These are phyloP conservation scores for Cheilosia impressa DNA, from an alignment of 2,888 invertebrate genomes.

Conservation along the genomic window DNA sequence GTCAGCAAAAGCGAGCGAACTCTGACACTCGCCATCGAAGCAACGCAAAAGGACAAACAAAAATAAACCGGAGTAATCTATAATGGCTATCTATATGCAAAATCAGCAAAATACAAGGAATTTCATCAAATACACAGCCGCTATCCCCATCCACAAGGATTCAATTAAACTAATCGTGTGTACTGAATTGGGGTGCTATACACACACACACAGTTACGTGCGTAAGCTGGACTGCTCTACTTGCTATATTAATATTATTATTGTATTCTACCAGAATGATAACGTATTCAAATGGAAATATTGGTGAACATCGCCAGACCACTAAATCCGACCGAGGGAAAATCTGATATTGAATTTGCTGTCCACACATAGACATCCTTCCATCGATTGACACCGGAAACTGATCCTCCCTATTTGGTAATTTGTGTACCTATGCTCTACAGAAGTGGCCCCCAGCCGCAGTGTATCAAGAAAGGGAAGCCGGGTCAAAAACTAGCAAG, in stretches of 20 bases:
- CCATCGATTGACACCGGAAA: background rate
- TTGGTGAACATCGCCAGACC: slow-evolving; percentile 46
- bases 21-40: background rate
- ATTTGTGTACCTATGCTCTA: background rate
- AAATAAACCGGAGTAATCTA: slow-evolving; percentile 33
- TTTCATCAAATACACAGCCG: background rate
- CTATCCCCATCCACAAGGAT: slow-evolving; percentile 10
- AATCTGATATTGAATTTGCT: slow-evolving; percentile 36
- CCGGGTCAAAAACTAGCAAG: slow-evolving; percentile 21
- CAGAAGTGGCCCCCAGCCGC: background rate
- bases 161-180: slow-evolving; percentile 69
- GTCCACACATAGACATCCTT: slow-evolving; percentile 6
- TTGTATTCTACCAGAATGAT: slow-evolving; percentile 52
- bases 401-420: background rate
- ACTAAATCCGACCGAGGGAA: slow-evolving; percentile 31
- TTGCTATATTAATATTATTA: slow-evolving; percentile 63
- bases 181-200: slow-evolving; percentile 14
- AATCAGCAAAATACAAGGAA: slow-evolving; percentile 46
- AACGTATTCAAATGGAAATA: slow-evolving; percentile 72
- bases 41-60: slow-evolving; percentile 28
- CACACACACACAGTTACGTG: slow-evolving; percentile 26
- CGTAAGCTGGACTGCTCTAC: slow-evolving; percentile 66
- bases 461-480: slow-evolving; percentile 18
- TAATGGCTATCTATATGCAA: slow-evolving; percentile 56
- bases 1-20: slow-evolving; percentile 36